These are phyloP conservation scores for Thinocorus orbignyianus DNA, from an alignment of 2,113 vertebrate genomes.

Conservation along the genomic window DNA sequence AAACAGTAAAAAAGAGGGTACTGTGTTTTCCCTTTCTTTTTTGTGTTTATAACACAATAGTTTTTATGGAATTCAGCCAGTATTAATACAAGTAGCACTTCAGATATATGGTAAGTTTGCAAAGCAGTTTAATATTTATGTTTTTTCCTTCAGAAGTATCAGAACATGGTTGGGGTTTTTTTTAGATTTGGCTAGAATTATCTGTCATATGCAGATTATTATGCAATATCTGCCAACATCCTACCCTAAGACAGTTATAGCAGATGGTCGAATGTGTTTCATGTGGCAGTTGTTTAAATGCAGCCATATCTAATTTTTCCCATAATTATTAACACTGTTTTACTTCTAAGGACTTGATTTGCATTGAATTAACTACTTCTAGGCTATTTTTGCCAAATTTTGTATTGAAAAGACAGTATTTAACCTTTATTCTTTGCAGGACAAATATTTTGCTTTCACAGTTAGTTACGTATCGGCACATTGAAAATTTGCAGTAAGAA, in stretches of 20 bases:
- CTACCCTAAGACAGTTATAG: slow-evolving; percentile 65
- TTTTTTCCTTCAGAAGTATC: neutral
- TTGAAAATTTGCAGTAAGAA: neutral
- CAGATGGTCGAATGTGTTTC: slow-evolving; percentile 73
- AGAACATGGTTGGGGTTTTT: neutral
- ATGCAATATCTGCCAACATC: slow-evolving; percentile 71
- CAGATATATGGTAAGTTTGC: neutral
- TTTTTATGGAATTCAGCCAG: neutral
- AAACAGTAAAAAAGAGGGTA: neutral
- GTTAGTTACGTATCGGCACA: neutral
- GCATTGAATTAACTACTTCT: neutral
- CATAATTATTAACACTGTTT: slow-evolving; percentile 61
- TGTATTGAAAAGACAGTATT: neutral
- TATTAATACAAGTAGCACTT: neutral
- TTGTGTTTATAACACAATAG: neutral
- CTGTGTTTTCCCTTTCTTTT: neutral
- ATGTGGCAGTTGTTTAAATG: slow-evolving; percentile 74
- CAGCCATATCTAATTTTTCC: slow-evolving; percentile 58
- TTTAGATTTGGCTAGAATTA: slow-evolving; percentile 74
- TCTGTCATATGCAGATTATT: slow-evolving; percentile 73
- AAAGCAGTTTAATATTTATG: neutral
- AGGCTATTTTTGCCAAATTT: neutral
- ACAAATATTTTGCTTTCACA: neutral
- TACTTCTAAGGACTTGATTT: slow-evolving; percentile 19
- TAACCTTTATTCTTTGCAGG: neutral